phyloP scores from a whole-genome alignment of 2,888 invertebrate species.

The Aphodius sticticus region DNA sequence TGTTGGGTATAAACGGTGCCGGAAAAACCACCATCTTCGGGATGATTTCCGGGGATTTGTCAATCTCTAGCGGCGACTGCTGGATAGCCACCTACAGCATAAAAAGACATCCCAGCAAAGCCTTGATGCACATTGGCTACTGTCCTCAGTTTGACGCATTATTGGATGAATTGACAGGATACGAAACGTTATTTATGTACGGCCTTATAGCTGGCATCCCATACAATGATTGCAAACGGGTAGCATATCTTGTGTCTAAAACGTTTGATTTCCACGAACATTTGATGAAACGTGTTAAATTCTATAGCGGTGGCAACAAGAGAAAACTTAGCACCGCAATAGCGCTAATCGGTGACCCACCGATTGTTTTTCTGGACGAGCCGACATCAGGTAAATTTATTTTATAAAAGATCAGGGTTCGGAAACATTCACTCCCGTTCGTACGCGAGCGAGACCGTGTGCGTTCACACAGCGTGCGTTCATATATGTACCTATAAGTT shows the following conservation, averaged over 20 bases:
- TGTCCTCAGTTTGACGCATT: conserved; percentile 68
- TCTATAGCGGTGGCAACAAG: conserved; percentile 65
- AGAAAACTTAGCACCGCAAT: conserved; percentile 65
- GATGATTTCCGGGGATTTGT: conserved; percentile 84
- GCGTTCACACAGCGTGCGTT: too few relatives aligned
- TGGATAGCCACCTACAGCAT: conserved; percentile 62
- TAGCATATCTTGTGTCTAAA: conserved; percentile 55
- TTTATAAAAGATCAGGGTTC: not conserved
- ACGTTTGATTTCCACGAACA: conserved; percentile 60
- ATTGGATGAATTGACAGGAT: conserved; percentile 64
- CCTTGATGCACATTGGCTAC: conserved; percentile 68
- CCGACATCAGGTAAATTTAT: conserved; percentile 62
- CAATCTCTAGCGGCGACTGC: conserved; percentile 73
- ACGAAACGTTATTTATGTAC: conserved; percentile 64
- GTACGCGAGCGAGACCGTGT: too few relatives aligned
- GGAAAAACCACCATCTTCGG: conserved; percentile 88
- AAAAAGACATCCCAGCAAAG: conserved; percentile 63
- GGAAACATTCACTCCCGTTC: too few relatives aligned
- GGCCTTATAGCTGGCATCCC: conserved; percentile 61
- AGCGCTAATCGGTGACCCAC: conserved; percentile 64
- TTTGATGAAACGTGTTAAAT: conserved; percentile 59
- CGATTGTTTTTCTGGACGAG: conserved; percentile 63
- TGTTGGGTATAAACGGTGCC: conserved; percentile 85
- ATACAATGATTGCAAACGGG: conserved; percentile 47
- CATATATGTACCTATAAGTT: too few relatives aligned